phyloP scores from a whole-genome alignment of 2,888 invertebrate species.

The Gari tellinella region DNA sequence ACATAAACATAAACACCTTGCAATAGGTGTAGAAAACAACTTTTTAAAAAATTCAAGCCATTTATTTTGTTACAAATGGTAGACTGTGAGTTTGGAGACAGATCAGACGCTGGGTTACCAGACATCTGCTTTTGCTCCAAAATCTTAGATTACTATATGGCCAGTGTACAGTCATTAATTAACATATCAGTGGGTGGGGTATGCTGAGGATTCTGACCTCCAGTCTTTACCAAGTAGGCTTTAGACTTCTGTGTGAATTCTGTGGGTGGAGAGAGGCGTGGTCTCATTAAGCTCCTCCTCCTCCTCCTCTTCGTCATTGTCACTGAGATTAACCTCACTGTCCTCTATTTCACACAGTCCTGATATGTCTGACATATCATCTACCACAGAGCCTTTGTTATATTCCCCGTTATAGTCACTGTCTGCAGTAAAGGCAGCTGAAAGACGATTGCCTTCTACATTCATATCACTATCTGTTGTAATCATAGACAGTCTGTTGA shows the following conservation, averaged over 20 bases:
- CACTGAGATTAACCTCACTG: constrained; percentile 83
- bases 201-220: too few species aligned
- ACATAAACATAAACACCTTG: too few species aligned
- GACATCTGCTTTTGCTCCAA: too few species aligned
- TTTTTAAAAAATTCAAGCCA: too few species aligned
- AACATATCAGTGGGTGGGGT: too few species aligned
- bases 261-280: constrained; percentile 62
- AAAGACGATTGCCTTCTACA: constrained; percentile 41
- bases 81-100: too few species aligned
- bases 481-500: constrained; percentile 54
- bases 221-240: not conserved
- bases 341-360: constrained; percentile 95
- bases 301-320: constrained; percentile 79
- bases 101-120: too few species aligned
- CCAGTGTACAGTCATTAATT: too few species aligned
- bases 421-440: constrained; percentile 67
- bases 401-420: constrained; percentile 85
- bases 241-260: constrained; percentile 56
- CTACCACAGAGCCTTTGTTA: constrained; percentile 85
- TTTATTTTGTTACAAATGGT: too few species aligned
- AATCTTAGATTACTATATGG: too few species aligned
- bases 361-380: constrained; percentile 93
- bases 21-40: too few species aligned
- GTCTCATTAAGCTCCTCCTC: constrained; percentile 43
- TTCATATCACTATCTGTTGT: constrained; percentile 54